phyloP scores from a whole-genome alignment of 2,888 invertebrate species.

The Orthosia incerta region DNA sequence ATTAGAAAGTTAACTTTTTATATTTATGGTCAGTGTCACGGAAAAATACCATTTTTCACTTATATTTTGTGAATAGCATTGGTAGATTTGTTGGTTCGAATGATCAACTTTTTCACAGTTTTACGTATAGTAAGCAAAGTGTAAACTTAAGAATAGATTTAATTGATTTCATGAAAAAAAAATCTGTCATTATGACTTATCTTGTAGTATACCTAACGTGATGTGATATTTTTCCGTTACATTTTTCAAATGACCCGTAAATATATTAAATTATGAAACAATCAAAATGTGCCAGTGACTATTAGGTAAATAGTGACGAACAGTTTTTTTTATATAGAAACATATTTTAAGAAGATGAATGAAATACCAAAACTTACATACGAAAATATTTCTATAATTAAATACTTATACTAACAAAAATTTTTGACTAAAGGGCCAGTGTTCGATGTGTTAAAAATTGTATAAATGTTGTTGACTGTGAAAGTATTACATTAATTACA shows the following conservation, averaged over 20 bases:
- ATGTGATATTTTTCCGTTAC: slow-evolving; percentile 61
- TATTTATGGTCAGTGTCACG: slow-evolving; percentile 50
- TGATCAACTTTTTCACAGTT: slow-evolving; percentile 12
- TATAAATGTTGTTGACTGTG: slow-evolving; percentile 64
- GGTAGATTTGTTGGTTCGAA: background rate
- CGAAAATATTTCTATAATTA: slow-evolving; percentile 77
- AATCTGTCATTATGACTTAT: slow-evolving; percentile 30
- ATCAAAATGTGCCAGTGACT: slow-evolving; percentile 76
- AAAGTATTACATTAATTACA: slow-evolving; percentile 72
- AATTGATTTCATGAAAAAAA: slow-evolving; percentile 14
- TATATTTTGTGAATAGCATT: slow-evolving; percentile 38
- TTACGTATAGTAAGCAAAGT: slow-evolving; percentile 31
- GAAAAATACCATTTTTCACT: slow-evolving; percentile 55
- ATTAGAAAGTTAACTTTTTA: slow-evolving; percentile 57
- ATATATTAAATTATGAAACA: slow-evolving; percentile 67
- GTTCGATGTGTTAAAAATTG: slow-evolving; percentile 85
- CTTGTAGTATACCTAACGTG: slow-evolving; percentile 6
- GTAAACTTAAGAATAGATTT: slow-evolving; percentile 24
- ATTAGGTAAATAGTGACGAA: slow-evolving; percentile 72
- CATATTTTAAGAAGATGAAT: slow-evolving; percentile 68
- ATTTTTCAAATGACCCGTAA: slow-evolving; percentile 49
- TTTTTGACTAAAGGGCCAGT: slow-evolving; percentile 88
- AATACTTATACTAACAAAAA: slow-evolving; percentile 88
- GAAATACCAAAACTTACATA: slow-evolving; percentile 79
- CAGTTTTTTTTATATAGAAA: slow-evolving; percentile 68